Evolutionary conservation across 2,797 vertebrate species (phyloP), one percentile per base, ranked within the genome.

Genomic region (Rhinella marina): DNA sequence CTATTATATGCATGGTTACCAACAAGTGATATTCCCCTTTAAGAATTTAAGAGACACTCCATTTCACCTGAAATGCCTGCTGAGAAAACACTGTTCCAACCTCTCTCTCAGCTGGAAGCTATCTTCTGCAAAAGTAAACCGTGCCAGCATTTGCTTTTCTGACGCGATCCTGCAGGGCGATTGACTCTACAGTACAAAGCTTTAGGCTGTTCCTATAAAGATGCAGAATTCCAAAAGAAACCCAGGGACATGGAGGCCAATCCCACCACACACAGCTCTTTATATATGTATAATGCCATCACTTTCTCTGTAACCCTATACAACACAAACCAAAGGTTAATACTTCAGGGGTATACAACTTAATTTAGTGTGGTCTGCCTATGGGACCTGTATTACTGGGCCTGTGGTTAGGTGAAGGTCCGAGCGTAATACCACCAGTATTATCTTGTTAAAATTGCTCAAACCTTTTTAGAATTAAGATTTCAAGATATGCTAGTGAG

Each of bases 1-100:
- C 48, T 54, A 52, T 54, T 54, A 54, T 50, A 77, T 77, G 73
- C 48, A 54, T 77, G 73, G 50, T 50, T 77, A 77, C 48, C 73
- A 25, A 25, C 12, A n/a, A 14, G 50, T 1, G 73, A 77, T 52
- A 77, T 77, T 77, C 73, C 73, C 73, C 73, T 77, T 77, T 77
- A 77, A 77, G 48, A 77, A 77, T 54, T 13, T 8, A 16, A 25
- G 41, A 54, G 73, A 77, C 21, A 50, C n/a, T 77, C 23, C 16
- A 25, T 54, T 77, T 77, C 73, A 77, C 73, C 73, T 77, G 73
- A 10, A 77, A 25, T n/a, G 14, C 73, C 73, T 77, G 73, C 48
- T 77, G 73, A 54, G 73, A 77, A 77, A 77, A 77, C 50, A 25
- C 73, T 77, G 23, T 77, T 77, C 48, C 73, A 77, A 54, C 73